phyloP scores from a whole-genome alignment of 1,140 invertebrate genomes.

The Papilio machaon region DNA sequence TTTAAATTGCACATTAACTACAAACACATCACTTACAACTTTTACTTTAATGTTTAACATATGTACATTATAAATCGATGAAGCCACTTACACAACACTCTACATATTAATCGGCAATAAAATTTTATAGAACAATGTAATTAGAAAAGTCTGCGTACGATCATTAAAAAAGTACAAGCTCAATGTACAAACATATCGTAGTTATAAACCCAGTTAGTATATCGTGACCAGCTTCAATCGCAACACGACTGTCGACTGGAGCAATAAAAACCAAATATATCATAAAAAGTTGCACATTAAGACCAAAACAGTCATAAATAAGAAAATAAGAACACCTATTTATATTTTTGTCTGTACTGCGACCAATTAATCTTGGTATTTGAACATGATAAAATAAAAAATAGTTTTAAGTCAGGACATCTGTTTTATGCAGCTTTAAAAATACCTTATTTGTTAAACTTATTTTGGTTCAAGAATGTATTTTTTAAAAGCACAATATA shows the following conservation, averaged over 20 bases:
- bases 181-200: slow-evolving; percentile 42
- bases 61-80: background rate
- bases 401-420: background rate
- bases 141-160: slow-evolving; percentile 17
- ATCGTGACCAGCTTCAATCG: slow-evolving; percentile 51
- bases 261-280: slow-evolving; percentile 73
- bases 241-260: slow-evolving; percentile 46
- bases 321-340: slow-evolving; percentile 73
- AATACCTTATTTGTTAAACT: too few relatives aligned
- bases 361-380: slow-evolving; percentile 52
- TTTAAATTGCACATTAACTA: background rate
- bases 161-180: background rate
- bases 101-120: background rate
- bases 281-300: slow-evolving; percentile 77
- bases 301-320: slow-evolving; percentile 72
- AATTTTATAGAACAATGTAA: slow-evolving; percentile 24
- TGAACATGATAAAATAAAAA: slow-evolving; percentile 34
- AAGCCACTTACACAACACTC: background rate
- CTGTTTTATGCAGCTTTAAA: background rate
- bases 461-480: too few relatives aligned
- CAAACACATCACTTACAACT: too few relatives aligned
- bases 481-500: too few relatives aligned
- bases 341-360: slow-evolving; percentile 61
- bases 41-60: slow-evolving; percentile 5
- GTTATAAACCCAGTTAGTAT: slow-evolving; percentile 58